phyloP scores from a whole-genome alignment of 2,113 vertebrate species.

The Mormyrus iriodes region DNA sequence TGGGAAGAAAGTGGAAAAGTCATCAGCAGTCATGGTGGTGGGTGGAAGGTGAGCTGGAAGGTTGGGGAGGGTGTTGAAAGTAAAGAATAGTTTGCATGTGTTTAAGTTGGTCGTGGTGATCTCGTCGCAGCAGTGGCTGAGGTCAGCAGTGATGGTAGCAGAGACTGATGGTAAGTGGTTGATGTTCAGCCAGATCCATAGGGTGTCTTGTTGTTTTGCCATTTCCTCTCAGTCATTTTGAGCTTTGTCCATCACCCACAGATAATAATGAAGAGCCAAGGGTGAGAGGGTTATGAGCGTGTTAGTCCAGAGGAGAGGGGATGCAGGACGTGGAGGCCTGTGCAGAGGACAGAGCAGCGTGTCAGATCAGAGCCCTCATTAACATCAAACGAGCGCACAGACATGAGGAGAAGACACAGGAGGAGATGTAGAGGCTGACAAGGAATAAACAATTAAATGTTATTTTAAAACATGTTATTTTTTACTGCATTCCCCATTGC shows the following conservation, averaged over 20 bases:
- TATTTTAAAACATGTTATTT: not conserved
- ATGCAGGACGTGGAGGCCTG: not conserved
- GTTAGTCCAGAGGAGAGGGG: not conserved
- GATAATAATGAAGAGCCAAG: not conserved
- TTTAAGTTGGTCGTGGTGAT: not conserved
- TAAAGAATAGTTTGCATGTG: not conserved
- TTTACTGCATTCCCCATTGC: not conserved
- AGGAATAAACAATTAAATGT: not conserved
- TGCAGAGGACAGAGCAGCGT: not conserved
- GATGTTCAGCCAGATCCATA: not conserved
- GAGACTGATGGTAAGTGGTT: not conserved
- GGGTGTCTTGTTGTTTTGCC: not conserved
- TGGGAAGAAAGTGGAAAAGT: not conserved
- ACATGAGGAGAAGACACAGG: not conserved
- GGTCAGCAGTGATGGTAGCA: not conserved
- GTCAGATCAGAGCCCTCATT: not conserved
- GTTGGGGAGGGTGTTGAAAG: not conserved
- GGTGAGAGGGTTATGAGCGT: not conserved
- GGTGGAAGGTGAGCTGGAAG: not conserved
- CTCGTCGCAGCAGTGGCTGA: not conserved
- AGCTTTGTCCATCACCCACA: not conserved
- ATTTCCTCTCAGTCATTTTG: not conserved
- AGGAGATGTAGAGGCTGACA: not conserved
- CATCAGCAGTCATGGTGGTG: not conserved
- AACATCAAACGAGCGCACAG: not conserved